Conservation (phyloP, 2,113 vertebrate species). For the Cyphomyrus discorhynchus region DNA sequence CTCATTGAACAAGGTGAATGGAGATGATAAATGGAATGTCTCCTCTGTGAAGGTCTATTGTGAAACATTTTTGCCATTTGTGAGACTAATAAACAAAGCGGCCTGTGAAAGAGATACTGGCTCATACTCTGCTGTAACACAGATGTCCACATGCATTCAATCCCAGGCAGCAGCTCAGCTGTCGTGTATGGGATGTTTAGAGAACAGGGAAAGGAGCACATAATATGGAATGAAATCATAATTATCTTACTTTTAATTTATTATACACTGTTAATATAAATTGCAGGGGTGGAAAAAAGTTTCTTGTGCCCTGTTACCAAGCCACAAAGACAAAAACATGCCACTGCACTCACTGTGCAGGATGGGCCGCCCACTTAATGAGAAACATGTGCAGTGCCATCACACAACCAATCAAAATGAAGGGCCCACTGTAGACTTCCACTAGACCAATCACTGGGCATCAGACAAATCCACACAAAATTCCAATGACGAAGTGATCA, state of each 20-base stretch:
- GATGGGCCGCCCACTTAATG: conserved; percentile 46
- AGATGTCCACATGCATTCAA: not conserved
- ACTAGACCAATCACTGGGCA: conserved; percentile 31
- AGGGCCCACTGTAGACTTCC: conserved; percentile 34
- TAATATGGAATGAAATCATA: not conserved
- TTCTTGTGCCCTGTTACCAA: not conserved
- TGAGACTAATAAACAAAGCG: not conserved
- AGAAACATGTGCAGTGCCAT: conserved; percentile 54
- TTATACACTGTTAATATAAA: not conserved
- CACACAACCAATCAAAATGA: conserved; percentile 50
- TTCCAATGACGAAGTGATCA: conserved; percentile 10
- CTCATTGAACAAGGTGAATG: not conserved
- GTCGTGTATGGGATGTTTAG: not conserved
- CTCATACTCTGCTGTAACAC: not conserved
- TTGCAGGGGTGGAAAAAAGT: not conserved
- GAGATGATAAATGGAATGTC: not conserved
- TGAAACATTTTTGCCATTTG: not conserved
- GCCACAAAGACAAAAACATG: conserved; percentile 16
- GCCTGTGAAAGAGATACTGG: not conserved
- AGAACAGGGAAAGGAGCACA: not conserved
- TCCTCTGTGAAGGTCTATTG: not conserved
- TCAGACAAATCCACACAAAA: conserved; percentile 8
- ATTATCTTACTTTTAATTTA: not conserved
- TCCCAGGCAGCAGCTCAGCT: not conserved
- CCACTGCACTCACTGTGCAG: conserved; percentile 40